Base-by-base conservation (phyloP, 2,797 vertebrate species). In the Pitangus sulphuratus region DNA sequence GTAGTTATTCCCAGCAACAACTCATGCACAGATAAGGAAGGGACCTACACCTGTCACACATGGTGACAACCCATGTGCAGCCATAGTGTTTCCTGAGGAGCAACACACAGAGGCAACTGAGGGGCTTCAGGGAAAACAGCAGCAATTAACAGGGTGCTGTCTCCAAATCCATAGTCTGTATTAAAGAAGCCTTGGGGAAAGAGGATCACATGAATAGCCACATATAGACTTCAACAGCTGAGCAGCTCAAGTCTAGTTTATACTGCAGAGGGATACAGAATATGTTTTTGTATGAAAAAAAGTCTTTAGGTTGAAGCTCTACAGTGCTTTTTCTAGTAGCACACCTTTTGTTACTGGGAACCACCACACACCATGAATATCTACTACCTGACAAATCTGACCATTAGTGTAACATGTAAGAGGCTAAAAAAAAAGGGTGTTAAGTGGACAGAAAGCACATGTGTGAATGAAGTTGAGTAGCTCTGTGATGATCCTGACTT, bases 181-280 rank as follows among this genome's bases (percentile, higher is more conserved):
- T 7, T 51, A 17, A 51, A 51, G 16, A 30, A 51, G 50, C 28
- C 44, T 84, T 40, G 76, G 71, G 35, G 15, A 42, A 48, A 45
- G 5, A 60, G n/a, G 40, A 50, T 74, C 72, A 88, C 30, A 20
- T 15, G 18, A 66, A 39, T 12, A 44, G 54, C 24, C 48, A 57
- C 1, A 0, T 2, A n/a, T 0, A 25, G 61, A 48, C 26, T 70
- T 75, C 70, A 54, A 72, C 51, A 79, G 40, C 37, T 28, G n/a
- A 79, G 44, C 31, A 82, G 66, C 54, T n/a, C 26, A n/a, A 12
- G 8, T 10, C 61, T 31, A 31, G 12, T 24, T 78, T 68, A 21
- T 35, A 17, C 6, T 35, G 35, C 5, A 61, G 8, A 86, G 33
- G 24, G 87, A 75, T 25, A 75, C 3, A 58, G 8, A 84, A 35